These are phyloP conservation scores for Aspiorhynchus laticeps DNA, from an alignment of 2,113 vertebrate species.

Conservation along the genomic window DNA sequence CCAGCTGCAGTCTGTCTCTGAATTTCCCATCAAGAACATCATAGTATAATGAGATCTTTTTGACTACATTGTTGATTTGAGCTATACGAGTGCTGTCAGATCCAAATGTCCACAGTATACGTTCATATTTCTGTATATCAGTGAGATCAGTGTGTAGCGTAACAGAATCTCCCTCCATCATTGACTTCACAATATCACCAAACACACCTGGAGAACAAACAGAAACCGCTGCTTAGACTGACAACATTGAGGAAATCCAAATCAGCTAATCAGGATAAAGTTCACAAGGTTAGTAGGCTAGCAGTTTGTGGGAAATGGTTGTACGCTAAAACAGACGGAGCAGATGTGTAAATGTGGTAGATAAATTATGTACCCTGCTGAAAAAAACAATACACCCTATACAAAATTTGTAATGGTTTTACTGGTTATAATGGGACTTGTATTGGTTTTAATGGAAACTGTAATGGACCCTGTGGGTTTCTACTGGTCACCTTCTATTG, in stretches of 20 bases:
- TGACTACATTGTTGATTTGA: background rate
- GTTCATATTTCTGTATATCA: background rate
- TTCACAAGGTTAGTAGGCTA: background rate
- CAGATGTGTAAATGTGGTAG: background rate
- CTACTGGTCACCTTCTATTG: no score
- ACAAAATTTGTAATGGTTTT: no score
- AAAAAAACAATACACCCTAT: no score
- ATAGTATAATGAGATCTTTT: background rate
- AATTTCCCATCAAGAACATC: background rate
- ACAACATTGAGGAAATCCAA: background rate
- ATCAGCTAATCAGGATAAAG: background rate
- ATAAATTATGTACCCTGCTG: background rate
- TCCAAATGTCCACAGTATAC: background rate
- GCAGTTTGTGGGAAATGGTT: background rate
- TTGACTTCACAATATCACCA: background rate
- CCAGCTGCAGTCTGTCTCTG: background rate
- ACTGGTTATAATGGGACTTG: no score
- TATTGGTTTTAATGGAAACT: no score
- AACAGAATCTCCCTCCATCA: background rate
- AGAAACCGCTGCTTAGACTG: background rate
- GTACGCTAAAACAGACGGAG: no score
- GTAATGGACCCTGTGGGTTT: no score
- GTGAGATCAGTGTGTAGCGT: background rate
- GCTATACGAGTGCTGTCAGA: background rate
- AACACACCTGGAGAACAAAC: background rate